These are phyloP conservation scores for Solenodon paradoxus DNA, from an alignment of 2,113 vertebrate genomes.

Conservation along the genomic window DNA sequence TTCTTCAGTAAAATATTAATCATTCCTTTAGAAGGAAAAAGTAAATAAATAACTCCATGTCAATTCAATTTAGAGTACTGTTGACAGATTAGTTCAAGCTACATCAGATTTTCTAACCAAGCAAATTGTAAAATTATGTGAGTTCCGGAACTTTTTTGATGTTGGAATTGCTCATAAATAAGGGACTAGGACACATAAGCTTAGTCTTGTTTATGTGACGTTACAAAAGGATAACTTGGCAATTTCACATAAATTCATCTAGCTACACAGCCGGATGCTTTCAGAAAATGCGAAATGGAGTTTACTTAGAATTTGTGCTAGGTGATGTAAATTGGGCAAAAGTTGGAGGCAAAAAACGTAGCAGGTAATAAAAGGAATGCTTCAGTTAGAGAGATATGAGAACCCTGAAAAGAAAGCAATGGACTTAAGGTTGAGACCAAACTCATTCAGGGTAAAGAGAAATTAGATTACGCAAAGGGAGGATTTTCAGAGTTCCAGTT, in stretches of 20 bases:
- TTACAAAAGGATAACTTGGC: neutral
- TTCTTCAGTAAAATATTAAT: constrained; percentile 4
- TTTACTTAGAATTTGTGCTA: neutral
- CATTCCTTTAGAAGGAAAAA: neutral
- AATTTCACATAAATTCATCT: neutral
- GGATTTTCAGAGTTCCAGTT: neutral
- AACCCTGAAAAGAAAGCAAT: neutral
- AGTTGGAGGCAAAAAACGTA: neutral
- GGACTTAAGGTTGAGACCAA: neutral
- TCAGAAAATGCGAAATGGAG: neutral
- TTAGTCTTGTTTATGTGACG: neutral
- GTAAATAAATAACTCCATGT: neutral
- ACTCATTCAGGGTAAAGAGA: neutral
- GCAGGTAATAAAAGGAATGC: no score
- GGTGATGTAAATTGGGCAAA: neutral
- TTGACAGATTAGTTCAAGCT: neutral
- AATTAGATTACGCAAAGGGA: neutral
- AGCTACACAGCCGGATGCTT: neutral
- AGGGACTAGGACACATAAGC: neutral
- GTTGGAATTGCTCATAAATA: neutral
- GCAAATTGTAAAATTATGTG: neutral
- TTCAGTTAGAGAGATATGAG: neutral
- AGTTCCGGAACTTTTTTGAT: neutral
- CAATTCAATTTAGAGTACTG: neutral
- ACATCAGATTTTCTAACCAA: neutral